These are phyloP conservation scores for Lasioglossum zephyrum DNA, from an alignment of 2,888 invertebrate genomes.

Conservation along the genomic window DNA sequence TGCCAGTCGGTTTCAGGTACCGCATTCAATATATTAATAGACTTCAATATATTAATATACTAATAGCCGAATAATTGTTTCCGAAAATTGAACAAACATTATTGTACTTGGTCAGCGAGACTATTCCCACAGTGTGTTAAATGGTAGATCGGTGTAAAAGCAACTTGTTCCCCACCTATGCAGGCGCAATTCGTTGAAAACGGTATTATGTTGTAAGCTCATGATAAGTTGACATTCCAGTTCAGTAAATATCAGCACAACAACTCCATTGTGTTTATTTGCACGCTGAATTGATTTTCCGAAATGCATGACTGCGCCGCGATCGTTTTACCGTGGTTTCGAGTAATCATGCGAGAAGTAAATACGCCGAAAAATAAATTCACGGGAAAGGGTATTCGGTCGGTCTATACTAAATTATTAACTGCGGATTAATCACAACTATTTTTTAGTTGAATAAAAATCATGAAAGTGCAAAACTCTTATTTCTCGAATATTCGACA, in stretches of 20 bases:
- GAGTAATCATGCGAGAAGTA: constrained; percentile 11
- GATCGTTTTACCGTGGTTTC: constrained; percentile 1
- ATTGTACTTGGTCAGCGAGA: neutral
- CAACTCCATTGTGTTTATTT: constrained; percentile 25
- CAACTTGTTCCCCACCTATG: neutral
- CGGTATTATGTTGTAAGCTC: constrained; percentile 21
- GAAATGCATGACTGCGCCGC: constrained; percentile 4
- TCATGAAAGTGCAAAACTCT: neutral
- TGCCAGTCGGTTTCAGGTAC: neutral
- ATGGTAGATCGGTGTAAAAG: constrained; percentile 7
- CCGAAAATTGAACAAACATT: constrained; percentile 12
- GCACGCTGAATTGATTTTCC: neutral
- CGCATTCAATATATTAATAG: neutral
- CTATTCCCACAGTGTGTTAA: neutral
- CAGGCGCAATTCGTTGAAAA: neutral
- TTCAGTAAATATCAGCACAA: constrained; percentile 3
- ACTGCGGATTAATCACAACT: neutral
- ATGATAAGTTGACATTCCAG: constrained; percentile 1
- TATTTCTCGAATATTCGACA: neutral
- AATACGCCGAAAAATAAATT: constrained; percentile 1
- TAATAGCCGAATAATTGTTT: neutral
- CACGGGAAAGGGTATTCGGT: neutral
- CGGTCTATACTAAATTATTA: neutral
- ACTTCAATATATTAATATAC: neutral
- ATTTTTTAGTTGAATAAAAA: neutral